Evolutionary conservation across 2,113 vertebrate genomes (phyloP).

Genomic region (Paramisgurnus dabryanus): DNA sequence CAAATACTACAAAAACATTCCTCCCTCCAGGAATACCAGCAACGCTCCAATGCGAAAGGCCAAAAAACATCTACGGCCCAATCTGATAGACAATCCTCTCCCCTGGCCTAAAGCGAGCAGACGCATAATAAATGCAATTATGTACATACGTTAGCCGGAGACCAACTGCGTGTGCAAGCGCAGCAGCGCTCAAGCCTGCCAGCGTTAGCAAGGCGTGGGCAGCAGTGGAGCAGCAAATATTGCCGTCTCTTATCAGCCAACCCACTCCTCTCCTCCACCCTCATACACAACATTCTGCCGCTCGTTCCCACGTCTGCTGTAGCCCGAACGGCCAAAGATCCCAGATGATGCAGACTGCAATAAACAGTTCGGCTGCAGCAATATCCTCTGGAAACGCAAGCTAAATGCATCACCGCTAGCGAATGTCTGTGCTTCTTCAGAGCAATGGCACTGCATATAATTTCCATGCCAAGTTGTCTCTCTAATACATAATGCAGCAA

Average conservation of each 20-base stretch:
- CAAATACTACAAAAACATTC: conserved; percentile 33
- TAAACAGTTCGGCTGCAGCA: neutral
- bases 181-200: conserved; percentile 36
- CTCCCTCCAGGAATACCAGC: conserved; percentile 13
- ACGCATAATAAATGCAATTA: conserved; percentile 11
- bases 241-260: conserved; percentile 42
- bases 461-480: conserved; percentile 22
- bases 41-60: conserved; percentile 3
- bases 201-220: conserved; percentile 39
- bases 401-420: conserved; percentile 6
- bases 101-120: conserved; percentile 33
- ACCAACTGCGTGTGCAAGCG: neutral
- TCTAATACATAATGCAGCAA: conserved; percentile 39
- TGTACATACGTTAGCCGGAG: conserved; percentile 30
- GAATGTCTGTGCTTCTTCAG: neutral
- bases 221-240: conserved; percentile 50
- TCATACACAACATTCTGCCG: conserved; percentile 29
- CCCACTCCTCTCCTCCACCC: conserved; percentile 38
- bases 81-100: conserved; percentile 26
- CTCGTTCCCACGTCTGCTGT: neutral
- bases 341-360: neutral
- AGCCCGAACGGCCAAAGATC: neutral
- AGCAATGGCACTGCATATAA: conserved; percentile 9
- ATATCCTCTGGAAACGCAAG: conserved; percentile 1
- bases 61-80: neutral